A percentile compares a stretch with the other conserved stretches of the same genome.
Conservation (phyloP, 2,797 vertebrate genomes). For the Coregonus ussuriensis region DNA sequence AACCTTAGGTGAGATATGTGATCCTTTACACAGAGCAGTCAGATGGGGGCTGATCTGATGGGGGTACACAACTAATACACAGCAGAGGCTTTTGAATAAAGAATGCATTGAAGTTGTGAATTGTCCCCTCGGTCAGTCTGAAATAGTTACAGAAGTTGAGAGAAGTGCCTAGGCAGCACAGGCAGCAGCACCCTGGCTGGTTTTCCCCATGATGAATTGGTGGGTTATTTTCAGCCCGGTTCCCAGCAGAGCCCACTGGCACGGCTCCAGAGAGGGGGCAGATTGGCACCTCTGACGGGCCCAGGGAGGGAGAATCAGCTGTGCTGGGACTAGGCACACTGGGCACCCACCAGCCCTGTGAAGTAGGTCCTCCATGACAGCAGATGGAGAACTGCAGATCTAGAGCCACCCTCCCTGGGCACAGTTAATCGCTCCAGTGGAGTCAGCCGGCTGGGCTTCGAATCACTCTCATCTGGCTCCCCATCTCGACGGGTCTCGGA, state of each 20-base stretch:
- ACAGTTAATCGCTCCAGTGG: slow-evolving; percentile 51
- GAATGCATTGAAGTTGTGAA: slow-evolving; percentile 48
- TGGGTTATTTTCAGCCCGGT: slow-evolving; percentile 70
- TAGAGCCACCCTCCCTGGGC: slow-evolving; percentile 48
- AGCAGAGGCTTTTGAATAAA: slow-evolving; percentile 29
- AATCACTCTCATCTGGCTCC: slow-evolving; percentile 67
- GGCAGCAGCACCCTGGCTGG: slow-evolving; percentile 30
- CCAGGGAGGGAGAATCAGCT: slow-evolving; percentile 48
- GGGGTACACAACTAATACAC: slow-evolving; percentile 18
- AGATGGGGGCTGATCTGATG: slow-evolving; percentile 19
- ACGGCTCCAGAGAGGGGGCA: slow-evolving; percentile 60
- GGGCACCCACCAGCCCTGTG: slow-evolving; percentile 56
- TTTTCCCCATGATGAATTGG: slow-evolving; percentile 67
- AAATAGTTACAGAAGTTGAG: slow-evolving; percentile 63
- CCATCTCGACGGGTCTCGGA: slow-evolving; percentile 58
- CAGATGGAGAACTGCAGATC: slow-evolving; percentile 71
- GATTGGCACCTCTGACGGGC: slow-evolving; percentile 62
- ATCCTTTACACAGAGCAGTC: slow-evolving; percentile 21
- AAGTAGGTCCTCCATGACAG: slow-evolving; percentile 63
- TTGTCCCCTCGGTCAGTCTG: slow-evolving; percentile 50
- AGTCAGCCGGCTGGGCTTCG: slow-evolving; percentile 62
- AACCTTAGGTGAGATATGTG: neutral
- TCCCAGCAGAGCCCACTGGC: slow-evolving; percentile 59
- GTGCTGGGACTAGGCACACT: slow-evolving; percentile 38
- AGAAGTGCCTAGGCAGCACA: slow-evolving; percentile 58